A percentile compares a stretch with the other conserved stretches of the same genome.
phyloP scores from a whole-genome alignment of 2,888 invertebrate species.

The Halocaridina rubra region DNA sequence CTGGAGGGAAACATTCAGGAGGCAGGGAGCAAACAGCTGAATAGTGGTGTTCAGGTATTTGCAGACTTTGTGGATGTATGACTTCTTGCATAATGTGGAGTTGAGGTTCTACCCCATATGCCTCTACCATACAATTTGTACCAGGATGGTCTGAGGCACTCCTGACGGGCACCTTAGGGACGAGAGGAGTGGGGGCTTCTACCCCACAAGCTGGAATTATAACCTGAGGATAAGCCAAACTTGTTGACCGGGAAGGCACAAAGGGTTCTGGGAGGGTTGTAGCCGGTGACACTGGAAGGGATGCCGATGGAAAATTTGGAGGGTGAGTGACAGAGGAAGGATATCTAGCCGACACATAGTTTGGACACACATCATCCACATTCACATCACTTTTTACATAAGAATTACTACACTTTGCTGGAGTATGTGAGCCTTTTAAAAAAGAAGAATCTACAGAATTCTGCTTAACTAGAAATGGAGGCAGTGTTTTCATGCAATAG shows the following conservation, averaged over 20 bases:
- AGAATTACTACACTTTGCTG: constrained; percentile 20
- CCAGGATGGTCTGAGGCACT: constrained; percentile 36
- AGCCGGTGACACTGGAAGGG: constrained; percentile 34
- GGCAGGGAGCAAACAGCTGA: neutral
- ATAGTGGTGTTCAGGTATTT: constrained; percentile 40
- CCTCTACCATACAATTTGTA: constrained; percentile 34
- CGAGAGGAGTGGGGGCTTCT: constrained; percentile 25
- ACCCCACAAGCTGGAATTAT: constrained; percentile 21
- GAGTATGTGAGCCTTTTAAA: constrained; percentile 33
- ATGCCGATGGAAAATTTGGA: constrained; percentile 27
- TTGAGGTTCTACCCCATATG: neutral
- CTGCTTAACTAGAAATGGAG: neutral
- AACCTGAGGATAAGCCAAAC: constrained; percentile 48
- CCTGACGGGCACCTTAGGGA: constrained; percentile 26
- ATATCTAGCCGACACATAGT: constrained; percentile 33
- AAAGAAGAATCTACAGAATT: neutral
- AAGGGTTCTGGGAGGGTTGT: constrained; percentile 25
- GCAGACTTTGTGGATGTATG: constrained; percentile 5
- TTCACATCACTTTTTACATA: neutral
- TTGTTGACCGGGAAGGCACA: constrained; percentile 59
- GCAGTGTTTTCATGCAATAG: constrained; percentile 44
- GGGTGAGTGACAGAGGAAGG: neutral
- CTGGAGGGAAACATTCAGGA: constrained; percentile 14
- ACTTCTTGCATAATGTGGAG: too few species aligned
- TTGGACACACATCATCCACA: constrained; percentile 12